Conservation (phyloP, 2,797 vertebrate species). For the Takifugu ocellatus region DNA sequence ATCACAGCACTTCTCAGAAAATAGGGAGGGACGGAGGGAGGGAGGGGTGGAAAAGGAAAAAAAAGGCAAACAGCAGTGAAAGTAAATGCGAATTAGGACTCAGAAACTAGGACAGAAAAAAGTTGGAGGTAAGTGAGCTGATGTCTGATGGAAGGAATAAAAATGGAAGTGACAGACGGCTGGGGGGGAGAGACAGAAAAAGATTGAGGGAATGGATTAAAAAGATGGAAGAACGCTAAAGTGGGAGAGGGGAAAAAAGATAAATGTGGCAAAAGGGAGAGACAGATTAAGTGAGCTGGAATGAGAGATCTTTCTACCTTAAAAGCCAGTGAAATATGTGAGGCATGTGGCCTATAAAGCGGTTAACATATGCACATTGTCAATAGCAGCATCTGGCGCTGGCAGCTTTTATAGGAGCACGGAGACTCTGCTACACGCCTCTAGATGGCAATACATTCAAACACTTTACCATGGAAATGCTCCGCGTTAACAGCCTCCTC, state of each 20-base stretch:
- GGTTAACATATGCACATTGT: conserved; percentile 98
- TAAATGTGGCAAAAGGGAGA: conserved; percentile 67
- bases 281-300: conserved; percentile 71
- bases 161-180: conserved; percentile 8
- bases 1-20: conserved; percentile 80
- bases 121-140: conserved; percentile 41
- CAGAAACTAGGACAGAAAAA: conserved; percentile 29
- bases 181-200: conserved; percentile 12
- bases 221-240: conserved; percentile 41
- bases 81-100: conserved; percentile 30
- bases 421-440: conserved; percentile 88
- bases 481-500: conserved; percentile 83
- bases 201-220: conserved; percentile 34
- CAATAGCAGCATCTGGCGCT: conserved; percentile 95
- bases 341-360: conserved; percentile 95
- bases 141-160: conserved; percentile 47
- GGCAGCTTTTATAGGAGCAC: conserved; percentile 74
- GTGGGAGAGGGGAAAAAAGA: conserved; percentile 53
- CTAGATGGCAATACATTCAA: conserved; percentile 99
- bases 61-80: conserved; percentile 23
- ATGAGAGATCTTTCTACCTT: conserved; percentile 80
- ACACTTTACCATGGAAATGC: conserved; percentile 88
- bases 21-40: conserved; percentile 62
- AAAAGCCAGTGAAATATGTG: conserved; percentile 89
- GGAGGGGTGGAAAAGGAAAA: conserved; percentile 18